Conservation (phyloP, 2,113 vertebrate genomes). For the Anguilla japonica region DNA sequence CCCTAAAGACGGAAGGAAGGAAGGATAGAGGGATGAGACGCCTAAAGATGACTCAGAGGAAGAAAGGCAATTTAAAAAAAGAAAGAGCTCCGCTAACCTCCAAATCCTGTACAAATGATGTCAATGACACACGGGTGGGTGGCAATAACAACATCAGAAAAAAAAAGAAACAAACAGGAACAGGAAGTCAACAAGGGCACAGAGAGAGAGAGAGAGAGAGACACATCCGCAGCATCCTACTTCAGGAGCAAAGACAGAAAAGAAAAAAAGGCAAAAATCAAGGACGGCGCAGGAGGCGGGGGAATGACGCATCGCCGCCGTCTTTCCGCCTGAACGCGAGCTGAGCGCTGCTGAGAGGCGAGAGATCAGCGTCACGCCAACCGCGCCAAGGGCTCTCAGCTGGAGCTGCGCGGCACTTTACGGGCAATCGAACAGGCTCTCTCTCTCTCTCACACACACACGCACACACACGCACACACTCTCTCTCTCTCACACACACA, state of each 20-base stretch:
- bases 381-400: constrained; percentile 31
- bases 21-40: background rate
- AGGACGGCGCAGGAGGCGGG: background rate
- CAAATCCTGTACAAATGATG: constrained; percentile 65
- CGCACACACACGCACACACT: too few relatives aligned
- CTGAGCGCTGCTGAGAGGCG: constrained; percentile 39
- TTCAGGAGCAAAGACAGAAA: background rate
- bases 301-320: constrained; percentile 32
- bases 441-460: background rate
- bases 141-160: constrained; percentile 53
- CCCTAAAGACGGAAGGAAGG: background rate
- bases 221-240: constrained; percentile 2
- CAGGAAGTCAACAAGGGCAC: constrained; percentile 5
- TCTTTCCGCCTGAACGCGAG: constrained; percentile 45
- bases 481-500: too few relatives aligned
- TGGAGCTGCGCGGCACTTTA: background rate
- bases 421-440: constrained; percentile 41
- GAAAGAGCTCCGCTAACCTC: constrained; percentile 67
- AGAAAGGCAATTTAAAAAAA: constrained; percentile 37
- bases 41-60: background rate
- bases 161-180: background rate
- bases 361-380: constrained; percentile 35
- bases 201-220: background rate
- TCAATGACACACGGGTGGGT: constrained; percentile 50
- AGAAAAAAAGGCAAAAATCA: background rate